Evolutionary conservation across 2,888 invertebrate species (phyloP).

Genomic region (Mesorhabditis sp.): DNA sequence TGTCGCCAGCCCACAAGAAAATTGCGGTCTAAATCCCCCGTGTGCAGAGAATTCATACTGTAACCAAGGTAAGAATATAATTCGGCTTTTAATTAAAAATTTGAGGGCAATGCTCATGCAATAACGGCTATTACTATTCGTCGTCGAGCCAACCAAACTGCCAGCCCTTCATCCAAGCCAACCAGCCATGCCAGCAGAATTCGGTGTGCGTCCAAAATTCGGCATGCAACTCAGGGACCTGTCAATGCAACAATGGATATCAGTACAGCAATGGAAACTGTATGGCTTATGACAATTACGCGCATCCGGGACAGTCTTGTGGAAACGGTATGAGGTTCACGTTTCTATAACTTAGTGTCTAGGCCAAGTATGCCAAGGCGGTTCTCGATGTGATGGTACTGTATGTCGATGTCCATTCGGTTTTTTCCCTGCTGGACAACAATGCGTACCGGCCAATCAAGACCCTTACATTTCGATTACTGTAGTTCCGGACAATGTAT

Average conservation of each 20-base stretch:
- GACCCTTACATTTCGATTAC: background rate
- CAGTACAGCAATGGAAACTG: conserved; percentile 15
- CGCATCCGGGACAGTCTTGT: conserved; percentile 39
- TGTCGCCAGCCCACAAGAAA: background rate
- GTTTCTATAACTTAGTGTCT: background rate
- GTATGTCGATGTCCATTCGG: conserved; percentile 30
- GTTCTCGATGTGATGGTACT: conserved; percentile 26
- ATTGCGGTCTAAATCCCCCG: conserved; percentile 2
- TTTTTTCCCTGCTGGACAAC: conserved; percentile 12
- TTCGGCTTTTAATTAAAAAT: background rate
- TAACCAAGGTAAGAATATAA: background rate
- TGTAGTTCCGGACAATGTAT: background rate
- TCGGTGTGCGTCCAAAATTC: conserved; percentile 11
- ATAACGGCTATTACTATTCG: background rate
- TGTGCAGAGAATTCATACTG: conserved; percentile 5
- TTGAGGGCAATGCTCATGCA: background rate
- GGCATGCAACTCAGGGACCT: conserved; percentile 12
- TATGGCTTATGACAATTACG: conserved; percentile 29
- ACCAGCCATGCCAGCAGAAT: conserved; percentile 1
- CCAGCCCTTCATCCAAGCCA: background rate
- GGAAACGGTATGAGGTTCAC: background rate
- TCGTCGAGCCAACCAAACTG: background rate
- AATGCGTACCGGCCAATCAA: conserved; percentile 21
- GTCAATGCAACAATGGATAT: conserved; percentile 12
- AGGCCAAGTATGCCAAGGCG: conserved; percentile 30